A percentile compares a stretch with the other conserved stretches of the same genome.
Conservation (phyloP, 92 coral and sea anemone species). For the Virgularia gustaviana region DNA sequence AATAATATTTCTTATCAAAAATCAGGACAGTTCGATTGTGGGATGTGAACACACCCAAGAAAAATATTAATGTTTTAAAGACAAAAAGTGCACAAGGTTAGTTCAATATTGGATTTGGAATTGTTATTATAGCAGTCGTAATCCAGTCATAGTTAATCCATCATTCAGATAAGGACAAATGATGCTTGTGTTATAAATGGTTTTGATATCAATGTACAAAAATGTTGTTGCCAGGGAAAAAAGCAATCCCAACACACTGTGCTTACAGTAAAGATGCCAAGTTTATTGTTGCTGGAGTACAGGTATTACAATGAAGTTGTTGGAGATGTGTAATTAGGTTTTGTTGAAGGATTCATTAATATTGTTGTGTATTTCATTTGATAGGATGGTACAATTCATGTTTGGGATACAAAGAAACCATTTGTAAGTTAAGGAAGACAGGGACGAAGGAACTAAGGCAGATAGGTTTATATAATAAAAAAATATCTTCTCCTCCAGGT, state of each 20-base stretch:
- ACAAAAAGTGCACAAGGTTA: conserved; percentile 83
- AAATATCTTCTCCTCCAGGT: too few species aligned
- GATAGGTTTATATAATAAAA: too few species aligned
- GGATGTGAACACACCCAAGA: conserved; percentile 85
- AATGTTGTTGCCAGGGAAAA: conserved; percentile 61
- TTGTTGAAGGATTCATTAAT: neutral
- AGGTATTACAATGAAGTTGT: conserved; percentile 44
- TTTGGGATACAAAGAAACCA: conserved; percentile 92
- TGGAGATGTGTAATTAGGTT: neutral
- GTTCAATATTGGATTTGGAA: neutral
- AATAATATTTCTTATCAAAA: neutral
- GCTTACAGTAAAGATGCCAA: conserved; percentile 83
- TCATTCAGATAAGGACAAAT: neutral
- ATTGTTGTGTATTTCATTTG: neutral
- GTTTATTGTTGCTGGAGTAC: conserved; percentile 76
- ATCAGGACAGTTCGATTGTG: conserved; percentile 85
- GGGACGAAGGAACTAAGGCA: too few species aligned
- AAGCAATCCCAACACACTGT: conserved; percentile 86
- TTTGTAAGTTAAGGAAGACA: conserved; percentile 97
- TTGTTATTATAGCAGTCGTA: neutral
- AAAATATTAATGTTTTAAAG: conserved; percentile 84
- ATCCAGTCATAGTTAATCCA: neutral
- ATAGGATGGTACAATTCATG: conserved; percentile 94
- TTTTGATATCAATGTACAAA: neutral
- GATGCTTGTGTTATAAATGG: neutral